Percentiles rank a stretch among this genome's conserved stretches.
Evolutionary conservation across 2,888 invertebrate genomes (phyloP).

Genomic region (Dasysyrphus tricinctus): DNA sequence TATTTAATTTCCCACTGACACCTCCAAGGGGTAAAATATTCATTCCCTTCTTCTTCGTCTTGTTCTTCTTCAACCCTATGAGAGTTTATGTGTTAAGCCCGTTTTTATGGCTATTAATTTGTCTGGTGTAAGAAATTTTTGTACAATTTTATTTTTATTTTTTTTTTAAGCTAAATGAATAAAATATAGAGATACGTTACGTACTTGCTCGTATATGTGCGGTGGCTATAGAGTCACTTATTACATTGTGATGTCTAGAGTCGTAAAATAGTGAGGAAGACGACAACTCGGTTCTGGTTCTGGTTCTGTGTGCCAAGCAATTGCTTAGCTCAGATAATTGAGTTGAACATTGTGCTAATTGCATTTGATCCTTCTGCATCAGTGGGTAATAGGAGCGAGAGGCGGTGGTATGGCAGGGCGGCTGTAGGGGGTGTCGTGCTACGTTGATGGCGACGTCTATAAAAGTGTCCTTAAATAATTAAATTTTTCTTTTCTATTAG

Average conservation of each 20-base stretch:
- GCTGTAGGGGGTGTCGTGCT: conserved; percentile 13
- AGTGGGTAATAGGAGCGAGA: conserved; percentile 5
- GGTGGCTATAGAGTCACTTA: conserved; percentile 66
- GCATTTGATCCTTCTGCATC: conserved; percentile 69
- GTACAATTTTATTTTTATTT: conserved; percentile 37
- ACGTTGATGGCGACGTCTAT: conserved; percentile 66
- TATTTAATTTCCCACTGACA: conserved; percentile 49
- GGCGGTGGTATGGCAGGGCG: neutral
- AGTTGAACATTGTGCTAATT: conserved; percentile 76
- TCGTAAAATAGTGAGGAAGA: conserved; percentile 71
- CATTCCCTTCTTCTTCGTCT: neutral
- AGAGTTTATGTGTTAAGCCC: conserved; percentile 41
- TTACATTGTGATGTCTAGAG: conserved; percentile 73
- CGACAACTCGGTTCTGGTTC: conserved; percentile 28
- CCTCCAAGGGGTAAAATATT: conserved; percentile 18
- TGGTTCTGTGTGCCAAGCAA: conserved; percentile 28
- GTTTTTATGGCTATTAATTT: conserved; percentile 74
- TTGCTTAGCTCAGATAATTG: conserved; percentile 73
- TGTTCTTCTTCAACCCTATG: neutral
- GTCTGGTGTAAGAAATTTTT: conserved; percentile 70
- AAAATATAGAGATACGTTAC: conserved; percentile 11
- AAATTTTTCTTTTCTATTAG: conserved; percentile 64
- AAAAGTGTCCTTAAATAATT: conserved; percentile 76
- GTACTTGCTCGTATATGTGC: neutral
- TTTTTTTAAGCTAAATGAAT: conserved; percentile 15